Evolutionary conservation across 2,113 vertebrate genomes (phyloP).

Genomic region (Theristicus caerulescens): DNA sequence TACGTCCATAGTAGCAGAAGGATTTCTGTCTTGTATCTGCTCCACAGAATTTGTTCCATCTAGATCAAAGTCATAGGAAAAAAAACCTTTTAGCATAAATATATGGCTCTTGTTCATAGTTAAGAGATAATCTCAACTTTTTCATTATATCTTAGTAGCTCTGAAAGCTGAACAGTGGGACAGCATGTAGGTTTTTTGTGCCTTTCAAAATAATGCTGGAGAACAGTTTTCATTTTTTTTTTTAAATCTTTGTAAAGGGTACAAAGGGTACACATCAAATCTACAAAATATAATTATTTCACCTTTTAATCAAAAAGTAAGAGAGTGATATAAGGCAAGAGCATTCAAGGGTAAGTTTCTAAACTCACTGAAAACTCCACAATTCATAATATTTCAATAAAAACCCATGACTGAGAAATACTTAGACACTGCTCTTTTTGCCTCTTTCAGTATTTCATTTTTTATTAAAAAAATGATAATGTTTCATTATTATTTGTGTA

Average conservation of each 20-base stretch:
- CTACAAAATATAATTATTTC: not conserved
- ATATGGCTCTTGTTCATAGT: not conserved
- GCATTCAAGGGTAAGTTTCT: not conserved
- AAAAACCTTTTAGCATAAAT: not conserved
- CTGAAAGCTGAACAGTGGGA: not conserved
- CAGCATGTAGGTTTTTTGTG: rapidly evolving
- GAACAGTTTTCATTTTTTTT: not conserved
- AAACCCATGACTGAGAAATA: not conserved
- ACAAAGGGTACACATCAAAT: not conserved
- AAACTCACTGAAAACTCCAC: not conserved
- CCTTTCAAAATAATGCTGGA: not conserved
- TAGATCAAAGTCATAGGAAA: not conserved
- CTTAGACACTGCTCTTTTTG: not conserved
- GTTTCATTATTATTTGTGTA: not conserved
- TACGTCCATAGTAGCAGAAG: not conserved
- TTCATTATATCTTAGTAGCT: not conserved
- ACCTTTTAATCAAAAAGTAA: not conserved
- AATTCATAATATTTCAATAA: not conserved
- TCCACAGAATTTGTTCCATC: not conserved
- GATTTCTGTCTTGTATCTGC: not conserved
- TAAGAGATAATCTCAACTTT: not conserved
- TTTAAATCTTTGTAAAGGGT: not conserved
- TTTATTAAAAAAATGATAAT: not conserved
- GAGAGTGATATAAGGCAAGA: not conserved
- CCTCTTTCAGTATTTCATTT: not conserved